Evolutionary conservation across 37 sponge, comb jelly and placozoan genomes (phyloP).

Genomic region (Aplysina aerophoba): DNA sequence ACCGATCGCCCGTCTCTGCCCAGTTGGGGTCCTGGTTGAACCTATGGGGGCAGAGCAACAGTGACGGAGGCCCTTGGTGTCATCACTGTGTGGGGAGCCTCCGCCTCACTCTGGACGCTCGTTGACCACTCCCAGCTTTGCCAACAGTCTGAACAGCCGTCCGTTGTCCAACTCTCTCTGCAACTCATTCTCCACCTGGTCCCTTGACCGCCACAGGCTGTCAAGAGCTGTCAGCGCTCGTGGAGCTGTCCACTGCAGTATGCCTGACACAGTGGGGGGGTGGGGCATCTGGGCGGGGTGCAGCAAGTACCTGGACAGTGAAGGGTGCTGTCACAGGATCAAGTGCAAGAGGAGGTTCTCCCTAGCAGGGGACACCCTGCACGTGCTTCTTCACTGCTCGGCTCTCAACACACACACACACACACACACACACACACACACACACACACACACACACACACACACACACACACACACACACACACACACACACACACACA

Average conservation of each 20-base stretch:
- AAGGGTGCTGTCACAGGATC: too few species aligned
- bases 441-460: too few species aligned
- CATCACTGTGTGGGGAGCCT: not conserved
- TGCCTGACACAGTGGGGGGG: conserved; percentile 62
- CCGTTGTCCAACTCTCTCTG: conserved; percentile 88
- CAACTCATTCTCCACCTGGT: conserved; percentile 72
- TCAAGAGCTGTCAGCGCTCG: conserved; percentile 67
- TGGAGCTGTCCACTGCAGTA: conserved; percentile 76
- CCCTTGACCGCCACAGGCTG: conserved; percentile 35
- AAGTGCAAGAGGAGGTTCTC: too few species aligned
- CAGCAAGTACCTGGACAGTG: conserved; percentile 47
- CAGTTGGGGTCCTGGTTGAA: conserved; percentile 70
- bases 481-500: too few species aligned
- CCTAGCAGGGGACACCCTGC: too few species aligned
- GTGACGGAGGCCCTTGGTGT: not conserved
- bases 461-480: too few species aligned
- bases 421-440: too few species aligned
- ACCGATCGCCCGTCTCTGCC: conserved; percentile 91
- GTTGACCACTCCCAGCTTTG: conserved; percentile 80
- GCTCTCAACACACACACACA: too few species aligned
- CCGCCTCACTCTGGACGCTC: conserved; percentile 85
- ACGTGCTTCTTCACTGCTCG: too few species aligned
- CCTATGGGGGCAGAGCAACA: conserved; percentile 24
- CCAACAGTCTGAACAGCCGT: conserved; percentile 74
- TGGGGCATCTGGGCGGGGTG: conserved; percentile 41